Evolutionary conservation across 2,888 invertebrate species (phyloP).

Genomic region (Acronicta aceris): DNA sequence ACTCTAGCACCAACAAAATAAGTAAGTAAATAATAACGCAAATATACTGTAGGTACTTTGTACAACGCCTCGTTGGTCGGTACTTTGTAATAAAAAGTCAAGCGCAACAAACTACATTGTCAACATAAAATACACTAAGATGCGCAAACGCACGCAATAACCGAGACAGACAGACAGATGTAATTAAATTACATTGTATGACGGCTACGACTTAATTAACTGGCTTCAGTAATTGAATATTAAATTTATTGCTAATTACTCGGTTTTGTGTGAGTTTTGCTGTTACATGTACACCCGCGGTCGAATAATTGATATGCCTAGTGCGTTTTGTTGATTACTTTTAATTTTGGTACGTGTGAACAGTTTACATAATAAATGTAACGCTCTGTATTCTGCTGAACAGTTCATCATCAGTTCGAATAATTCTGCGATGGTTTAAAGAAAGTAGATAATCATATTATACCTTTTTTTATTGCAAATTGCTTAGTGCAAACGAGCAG

Average conservation of each 20-base stretch:
- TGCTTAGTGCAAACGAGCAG: too few relatives aligned
- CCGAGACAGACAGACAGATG: conserved; percentile 52
- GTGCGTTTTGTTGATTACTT: conserved; percentile 30
- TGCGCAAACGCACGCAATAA: conserved; percentile 44
- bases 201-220: conserved; percentile 72
- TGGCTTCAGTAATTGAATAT: conserved; percentile 78
- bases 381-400: too few relatives aligned
- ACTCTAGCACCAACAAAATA: too few relatives aligned
- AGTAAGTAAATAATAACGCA: too few relatives aligned
- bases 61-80: neutral
- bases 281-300: conserved; percentile 16
- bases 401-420: too few relatives aligned
- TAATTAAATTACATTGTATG: conserved; percentile 54
- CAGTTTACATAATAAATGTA: neutral
- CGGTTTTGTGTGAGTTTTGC: conserved; percentile 36
- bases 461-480: too few relatives aligned
- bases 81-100: conserved; percentile 14
- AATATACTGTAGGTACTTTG: too few relatives aligned
- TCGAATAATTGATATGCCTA: conserved; percentile 23
- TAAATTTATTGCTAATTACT: conserved; percentile 82
- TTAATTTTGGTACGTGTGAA: conserved; percentile 11
- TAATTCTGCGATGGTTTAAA: too few relatives aligned
- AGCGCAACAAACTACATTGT: conserved; percentile 15
- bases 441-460: too few relatives aligned
- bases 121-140: conserved; percentile 18